Evolutionary conservation across 2,113 vertebrate species (phyloP), one percentile per base, ranked within the genome.

Genomic region (Tylochromis polylepis): DNA sequence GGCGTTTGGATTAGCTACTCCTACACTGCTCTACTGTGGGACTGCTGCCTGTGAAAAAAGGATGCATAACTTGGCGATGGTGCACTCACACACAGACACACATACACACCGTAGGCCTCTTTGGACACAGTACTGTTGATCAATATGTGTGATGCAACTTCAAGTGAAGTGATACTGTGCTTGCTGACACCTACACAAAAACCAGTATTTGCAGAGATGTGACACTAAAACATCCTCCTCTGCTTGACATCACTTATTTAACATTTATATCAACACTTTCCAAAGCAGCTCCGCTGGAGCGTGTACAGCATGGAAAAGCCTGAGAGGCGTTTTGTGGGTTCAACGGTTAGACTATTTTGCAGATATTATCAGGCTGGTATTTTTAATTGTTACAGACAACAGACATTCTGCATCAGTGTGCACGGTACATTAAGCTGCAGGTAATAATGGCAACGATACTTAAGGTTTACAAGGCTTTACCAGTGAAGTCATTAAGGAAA

Each of bases 131-230:
- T 5, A 2, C 62, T 81, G 62, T 49, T 82, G 77, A 88, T 93
- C 89, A 24, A 87, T 91, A 90, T 81, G 82, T 88, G 86, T 79
- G 84, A 78, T 82, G 77, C 78, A 55, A 62, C 57, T 88, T 83
- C n/a, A 41, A 78, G 60, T 78, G 62, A 85, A 83, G 84, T 86
- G 87, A 85, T 79, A 75, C 81, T 81, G 82, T 60, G 72, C 84
- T 89, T 16, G 41, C 87, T 65, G 83, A 93, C 90, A 85, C 90
- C 92, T 90, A 93, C 87, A 43, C 85, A 58, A 87, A 84, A 87
- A 84, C 3, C 55, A 55, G 56, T 56, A 83, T 81, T 88, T 15
- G 55, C 86, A 87, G 58, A 91, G 80, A 65, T 43, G 16, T 85
- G 65, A 75, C 65, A 81, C 49, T 79, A 77, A 88, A 91, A 65